Base-by-base conservation (phyloP, 2,797 vertebrate species). In the Denticeps clupeoides region DNA sequence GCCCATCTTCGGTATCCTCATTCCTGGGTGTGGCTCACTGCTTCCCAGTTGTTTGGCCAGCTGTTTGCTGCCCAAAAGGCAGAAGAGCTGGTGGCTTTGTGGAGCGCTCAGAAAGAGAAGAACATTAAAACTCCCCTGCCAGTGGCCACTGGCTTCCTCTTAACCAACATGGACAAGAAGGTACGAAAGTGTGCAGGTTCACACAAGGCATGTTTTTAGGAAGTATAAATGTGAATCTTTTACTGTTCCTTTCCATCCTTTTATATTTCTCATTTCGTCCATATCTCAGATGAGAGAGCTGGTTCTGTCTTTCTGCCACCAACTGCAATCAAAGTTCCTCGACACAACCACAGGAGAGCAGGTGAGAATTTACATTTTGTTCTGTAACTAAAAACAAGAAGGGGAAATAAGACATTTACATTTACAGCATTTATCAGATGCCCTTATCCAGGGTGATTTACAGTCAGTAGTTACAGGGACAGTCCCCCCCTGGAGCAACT, bases 21-120 rank as follows among this genome's bases (percentile, higher is more conserved):
- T 67, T 93, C 70, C 67, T 99, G 94, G 94, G 93, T 98, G 41
- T 97, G 95, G 93, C 77, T 96, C 51, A 96, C 89, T 0, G 81
- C 93, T 18, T 88, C 91, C 1, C 93, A 97, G 79, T 80, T 94
- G 27, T 95, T 96, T 25, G 95, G 95, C 7, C 78, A 90, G 70
- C 71, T 98, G 60, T 99, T 99, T 55, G 90, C 92, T 1, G 77
- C 82, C 45, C 85, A 87, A 41, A 85, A 82, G 45, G 87, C 89
- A 0, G 89, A 96, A 55, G 80, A 90, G 47, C 83, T 99, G 63
- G 63, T 91, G 18, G 52, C 60, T 13, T 55, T 69, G 19, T 87
- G 84, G 88, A 82, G 54, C 8, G 63, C 67, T 49, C 70, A 64
- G 4, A 72, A 56, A 26, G 41, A 46, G 29, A 60, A 42, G 0